Evolutionary conservation across 1,140 invertebrate genomes (phyloP).

Genomic region (Drosophila tristis): DNA sequence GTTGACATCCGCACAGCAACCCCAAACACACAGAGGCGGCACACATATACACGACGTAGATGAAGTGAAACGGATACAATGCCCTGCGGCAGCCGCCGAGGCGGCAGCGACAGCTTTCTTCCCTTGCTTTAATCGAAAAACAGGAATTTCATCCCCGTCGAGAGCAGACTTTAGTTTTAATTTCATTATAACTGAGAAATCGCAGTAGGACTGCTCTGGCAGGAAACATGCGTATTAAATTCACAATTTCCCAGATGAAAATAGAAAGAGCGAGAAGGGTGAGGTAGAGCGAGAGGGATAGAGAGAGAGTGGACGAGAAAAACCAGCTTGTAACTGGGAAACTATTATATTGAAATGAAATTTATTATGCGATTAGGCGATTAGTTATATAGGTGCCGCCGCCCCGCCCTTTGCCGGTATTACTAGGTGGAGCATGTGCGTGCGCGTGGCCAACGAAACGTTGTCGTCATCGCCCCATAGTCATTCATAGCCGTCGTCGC

Average conservation of each 20-base stretch:
- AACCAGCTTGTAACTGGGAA: not conserved
- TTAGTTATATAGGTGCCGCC: slow-evolving; percentile 25
- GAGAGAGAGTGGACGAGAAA: not conserved
- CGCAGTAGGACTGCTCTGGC: slow-evolving; percentile 17
- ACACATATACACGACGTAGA: slow-evolving; percentile 9
- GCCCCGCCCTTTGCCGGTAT: slow-evolving; percentile 1
- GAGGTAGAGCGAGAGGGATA: too few species aligned
- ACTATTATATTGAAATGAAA: slow-evolving; percentile 17
- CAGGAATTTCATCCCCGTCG: slow-evolving; percentile 76
- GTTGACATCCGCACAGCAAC: slow-evolving; percentile 37
- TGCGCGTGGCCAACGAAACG: slow-evolving; percentile 29
- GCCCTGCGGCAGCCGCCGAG: slow-evolving; percentile 5
- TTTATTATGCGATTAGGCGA: slow-evolving; percentile 28
- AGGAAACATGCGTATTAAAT: slow-evolving; percentile 48
- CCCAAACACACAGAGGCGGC: slow-evolving; percentile 24
- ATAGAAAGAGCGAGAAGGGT: too few species aligned
- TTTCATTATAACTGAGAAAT: slow-evolving; percentile 55
- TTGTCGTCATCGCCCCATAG: slow-evolving; percentile 18
- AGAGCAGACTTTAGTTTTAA: slow-evolving; percentile 72
- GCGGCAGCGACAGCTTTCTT: slow-evolving; percentile 63
- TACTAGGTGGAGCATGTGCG: slow-evolving; percentile 38
- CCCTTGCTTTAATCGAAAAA: slow-evolving; percentile 62
- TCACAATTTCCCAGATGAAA: slow-evolving; percentile 9
- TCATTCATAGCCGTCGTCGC: slow-evolving; percentile 23
- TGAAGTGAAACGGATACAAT: slow-evolving; percentile 7